Base-by-base conservation (phyloP, 1,140 invertebrate genomes). In the Trichoplusia ni region DNA sequence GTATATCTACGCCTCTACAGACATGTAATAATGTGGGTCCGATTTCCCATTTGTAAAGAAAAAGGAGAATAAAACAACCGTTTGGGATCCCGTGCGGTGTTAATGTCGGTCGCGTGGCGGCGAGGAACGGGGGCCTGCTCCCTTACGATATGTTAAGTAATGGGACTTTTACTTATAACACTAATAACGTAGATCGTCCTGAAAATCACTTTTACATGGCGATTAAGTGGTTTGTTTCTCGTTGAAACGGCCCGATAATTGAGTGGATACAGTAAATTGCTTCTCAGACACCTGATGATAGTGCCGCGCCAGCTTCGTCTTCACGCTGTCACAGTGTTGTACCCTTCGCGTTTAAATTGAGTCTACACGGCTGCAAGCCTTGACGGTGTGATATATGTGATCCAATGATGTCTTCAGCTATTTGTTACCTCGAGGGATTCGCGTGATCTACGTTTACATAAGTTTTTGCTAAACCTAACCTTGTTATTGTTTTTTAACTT, bases 21-120 rank as follows among this genome's bases (percentile, higher is more conserved):
- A 65, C 60, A 69, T 38, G 49, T 71, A 68, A 66, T 74, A 75
- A 75, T 69, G 60, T 72, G 60, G 64, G 73, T 71, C 63, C 66
- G 66, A 71, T 71, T 67, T 71, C 69, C 66, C 66, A 75, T 75
- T 71, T 75, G 69, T 71, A 67, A 75, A 71, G 69, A 71, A 75
- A 75, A 69, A 51, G 58, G 61, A 42, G 67, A 69, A 71, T 64
- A 71, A 69, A 71, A 68, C 40, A 69, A 60, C 29, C 56, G 46
- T 51, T 62, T 49, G 54, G 67, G 63, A 61, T 40, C 46, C 58
- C 66, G 60, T 66, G 44, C 8, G 37, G 64, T 66, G 60, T 59
- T 71, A 75, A 75, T 71, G 69, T 68, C 33, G 59, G 60, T 58
- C 64, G 46, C 11, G 69, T 40, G 35, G 31, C 35, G 16, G 4